Evolutionary conservation across 1,140 invertebrate genomes (phyloP).

Genomic region (Drosophila simulans): DNA sequence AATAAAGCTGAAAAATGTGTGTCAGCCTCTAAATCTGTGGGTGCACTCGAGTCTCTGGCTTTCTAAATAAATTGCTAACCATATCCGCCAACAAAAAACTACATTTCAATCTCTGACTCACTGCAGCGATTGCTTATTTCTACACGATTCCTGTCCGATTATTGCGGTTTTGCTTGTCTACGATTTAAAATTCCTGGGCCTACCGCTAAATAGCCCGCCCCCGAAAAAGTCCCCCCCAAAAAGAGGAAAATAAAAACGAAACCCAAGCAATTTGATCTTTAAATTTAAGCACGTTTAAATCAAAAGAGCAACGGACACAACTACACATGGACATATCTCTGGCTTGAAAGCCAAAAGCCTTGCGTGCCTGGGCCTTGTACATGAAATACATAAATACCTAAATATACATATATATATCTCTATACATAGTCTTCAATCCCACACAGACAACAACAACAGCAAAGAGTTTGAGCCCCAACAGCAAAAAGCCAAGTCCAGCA

Average conservation of each 20-base stretch:
- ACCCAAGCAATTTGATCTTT: constrained; percentile 74
- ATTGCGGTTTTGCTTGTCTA: constrained; percentile 60
- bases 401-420: constrained; percentile 18
- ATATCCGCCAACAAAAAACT: constrained; percentile 62
- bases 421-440: constrained; percentile 57
- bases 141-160: constrained; percentile 23
- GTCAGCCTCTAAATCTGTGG: constrained; percentile 46
- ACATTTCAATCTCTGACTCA: constrained; percentile 69
- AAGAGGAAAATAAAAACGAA: constrained; percentile 43
- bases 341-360: constrained; percentile 48
- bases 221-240: constrained; percentile 15
- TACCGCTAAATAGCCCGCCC: constrained; percentile 27
- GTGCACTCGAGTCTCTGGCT: constrained; percentile 32
- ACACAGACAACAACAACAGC: constrained; percentile 68
- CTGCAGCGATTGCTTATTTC: constrained; percentile 10
- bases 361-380: constrained; percentile 54
- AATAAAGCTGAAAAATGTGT: constrained; percentile 45
- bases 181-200: constrained; percentile 73
- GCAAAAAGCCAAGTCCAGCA: constrained; percentile 53
- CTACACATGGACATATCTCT: constrained; percentile 43
- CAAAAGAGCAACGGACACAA: constrained; percentile 69
- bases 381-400: constrained; percentile 40
- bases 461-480: constrained; percentile 37
- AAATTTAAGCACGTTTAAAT: constrained; percentile 83
- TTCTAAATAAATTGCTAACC: constrained; percentile 61